Evolutionary conservation across 1,140 invertebrate genomes (phyloP).

Genomic region (Nebria ingens): DNA sequence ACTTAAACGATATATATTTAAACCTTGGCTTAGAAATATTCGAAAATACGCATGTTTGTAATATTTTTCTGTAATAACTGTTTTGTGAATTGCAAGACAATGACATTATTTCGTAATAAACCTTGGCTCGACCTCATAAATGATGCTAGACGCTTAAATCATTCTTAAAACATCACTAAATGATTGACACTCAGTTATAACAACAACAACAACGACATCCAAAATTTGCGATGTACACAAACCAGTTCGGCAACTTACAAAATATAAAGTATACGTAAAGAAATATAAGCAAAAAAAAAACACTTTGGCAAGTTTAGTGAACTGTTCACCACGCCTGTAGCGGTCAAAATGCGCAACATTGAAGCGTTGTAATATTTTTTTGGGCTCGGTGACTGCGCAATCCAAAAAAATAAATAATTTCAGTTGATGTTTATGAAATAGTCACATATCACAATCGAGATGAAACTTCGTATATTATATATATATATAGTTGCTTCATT

Average conservation of each 20-base stretch:
- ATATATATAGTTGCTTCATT: neutral
- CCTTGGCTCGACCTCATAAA: too few relatives aligned
- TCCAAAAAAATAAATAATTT: neutral
- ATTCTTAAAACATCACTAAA: too few relatives aligned
- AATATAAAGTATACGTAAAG: neutral
- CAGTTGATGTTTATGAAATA: neutral
- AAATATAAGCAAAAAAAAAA: too few relatives aligned
- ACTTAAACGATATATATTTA: too few relatives aligned
- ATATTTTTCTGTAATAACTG: too few relatives aligned
- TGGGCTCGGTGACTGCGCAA: neutral
- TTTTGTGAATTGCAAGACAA: too few relatives aligned
- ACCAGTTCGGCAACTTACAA: neutral
- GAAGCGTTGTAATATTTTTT: neutral
- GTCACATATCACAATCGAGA: neutral
- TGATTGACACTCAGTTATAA: too few relatives aligned
- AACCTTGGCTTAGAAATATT: too few relatives aligned
- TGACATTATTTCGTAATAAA: too few relatives aligned
- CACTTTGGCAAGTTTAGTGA: slow-evolving; percentile 6
- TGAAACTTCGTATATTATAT: too few relatives aligned
- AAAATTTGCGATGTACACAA: neutral
- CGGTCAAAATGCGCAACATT: slow-evolving; percentile 1
- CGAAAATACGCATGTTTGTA: too few relatives aligned
- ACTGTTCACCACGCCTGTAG: neutral
- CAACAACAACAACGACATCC: neutral
- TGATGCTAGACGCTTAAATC: too few relatives aligned